These are phyloP conservation scores for Trochalopteron elliotii DNA, from an alignment of 2,113 vertebrate genomes.

Conservation along the genomic window DNA sequence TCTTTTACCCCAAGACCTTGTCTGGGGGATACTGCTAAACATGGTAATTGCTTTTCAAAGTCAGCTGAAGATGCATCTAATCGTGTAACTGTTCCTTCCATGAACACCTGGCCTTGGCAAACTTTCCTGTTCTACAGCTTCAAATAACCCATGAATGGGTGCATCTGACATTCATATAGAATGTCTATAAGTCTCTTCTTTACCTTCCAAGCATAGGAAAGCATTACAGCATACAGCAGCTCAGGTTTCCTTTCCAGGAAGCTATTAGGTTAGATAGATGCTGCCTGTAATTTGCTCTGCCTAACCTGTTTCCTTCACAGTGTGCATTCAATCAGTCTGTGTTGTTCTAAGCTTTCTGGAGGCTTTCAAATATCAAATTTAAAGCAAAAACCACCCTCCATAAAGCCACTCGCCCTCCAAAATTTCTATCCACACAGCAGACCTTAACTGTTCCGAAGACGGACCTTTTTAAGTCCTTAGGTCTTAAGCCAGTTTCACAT, in stretches of 20 bases:
- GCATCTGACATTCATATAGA: background rate
- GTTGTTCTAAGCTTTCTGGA: background rate
- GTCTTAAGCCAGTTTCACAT: background rate
- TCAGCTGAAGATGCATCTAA: background rate
- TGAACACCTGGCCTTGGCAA: background rate
- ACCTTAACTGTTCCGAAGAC: background rate
- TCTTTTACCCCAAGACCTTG: background rate
- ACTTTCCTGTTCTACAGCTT: background rate
- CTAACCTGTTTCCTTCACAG: background rate
- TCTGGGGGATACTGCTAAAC: background rate
- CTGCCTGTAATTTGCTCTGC: background rate
- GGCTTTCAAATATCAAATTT: background rate
- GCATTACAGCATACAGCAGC: background rate
- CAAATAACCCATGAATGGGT: background rate
- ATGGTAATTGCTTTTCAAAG: background rate
- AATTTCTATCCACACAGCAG: background rate
- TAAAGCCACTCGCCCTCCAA: background rate
- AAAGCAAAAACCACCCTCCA: background rate
- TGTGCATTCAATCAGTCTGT: background rate
- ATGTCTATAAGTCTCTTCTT: background rate
- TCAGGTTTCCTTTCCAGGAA: background rate
- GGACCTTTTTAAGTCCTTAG: background rate
- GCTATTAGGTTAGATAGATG: background rate
- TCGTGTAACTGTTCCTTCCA: background rate
- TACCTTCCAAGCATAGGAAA: background rate